Base-by-base conservation (phyloP, 2,888 invertebrate species). In the Polyploca ridens region DNA sequence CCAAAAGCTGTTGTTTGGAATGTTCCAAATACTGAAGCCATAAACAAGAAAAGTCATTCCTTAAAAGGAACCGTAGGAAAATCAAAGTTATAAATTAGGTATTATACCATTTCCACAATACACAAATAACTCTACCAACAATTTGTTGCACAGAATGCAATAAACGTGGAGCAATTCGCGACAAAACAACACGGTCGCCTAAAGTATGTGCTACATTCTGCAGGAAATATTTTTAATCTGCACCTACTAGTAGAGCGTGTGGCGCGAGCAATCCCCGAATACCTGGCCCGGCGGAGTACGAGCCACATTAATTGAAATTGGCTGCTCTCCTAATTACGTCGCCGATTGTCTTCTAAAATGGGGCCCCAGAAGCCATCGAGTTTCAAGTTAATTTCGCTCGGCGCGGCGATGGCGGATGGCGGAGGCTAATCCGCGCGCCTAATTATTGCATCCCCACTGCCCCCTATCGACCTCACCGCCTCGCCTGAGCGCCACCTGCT, bases 371-470 rank as follows among this genome's bases (percentile, higher is more conserved):
- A 79, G 80, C 81, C 80, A 83, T 85, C 81, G 75, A 83, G 85
- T 85, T 88, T 88, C 87, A 85, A 90, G 88, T 89, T 90, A 90
- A 92, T 92, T 89, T 88, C 72, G 61, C 84, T 82, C 84, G 84
- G 77, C 54, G 54, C 54, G 54, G 16, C 27, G 27, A 27, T 27
- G 2, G 27, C 19, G 54, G 54, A 54, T 54, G 54, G 54, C 77
- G 78, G 84, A 82, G 82, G 84, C 87, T 90, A 90, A 91, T 91
- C 90, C 90, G 75, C 80, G 81, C 80, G 84, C 82, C 90, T 91
- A 90, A 91, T 91, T 91, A 91, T 86, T 86, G 84, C 87, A 73
- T 74, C 82, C 84, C 77, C 74, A 67, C 64, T 62, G 63, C 63
- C 57, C 64, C 69, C 64, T 69, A 44, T 63, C 62, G 65, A 58